Percentiles rank a stretch among this genome's conserved stretches.
phyloP scores from a whole-genome alignment of 2,797 vertebrate species.

The Sphenopsis melanotis region DNA sequence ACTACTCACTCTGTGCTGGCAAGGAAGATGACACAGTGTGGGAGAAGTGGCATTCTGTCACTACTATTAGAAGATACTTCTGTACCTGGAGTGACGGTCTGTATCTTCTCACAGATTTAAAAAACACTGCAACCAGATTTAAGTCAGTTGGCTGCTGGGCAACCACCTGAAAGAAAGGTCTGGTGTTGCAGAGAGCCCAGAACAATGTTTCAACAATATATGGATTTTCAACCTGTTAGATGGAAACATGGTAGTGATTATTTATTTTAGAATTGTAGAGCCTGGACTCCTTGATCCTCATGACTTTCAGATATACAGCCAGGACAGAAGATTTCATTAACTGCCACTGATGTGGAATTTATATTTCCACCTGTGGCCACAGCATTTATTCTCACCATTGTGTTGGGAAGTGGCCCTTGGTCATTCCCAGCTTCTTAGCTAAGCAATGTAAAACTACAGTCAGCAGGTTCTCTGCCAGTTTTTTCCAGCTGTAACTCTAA shows the following conservation, averaged over 20 bases:
- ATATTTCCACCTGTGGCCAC: not conserved
- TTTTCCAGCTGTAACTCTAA: conserved; percentile 2
- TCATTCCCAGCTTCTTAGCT: not conserved
- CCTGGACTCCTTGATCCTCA: not conserved
- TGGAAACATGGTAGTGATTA: not conserved
- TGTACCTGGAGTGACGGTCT: not conserved
- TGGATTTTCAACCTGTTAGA: not conserved
- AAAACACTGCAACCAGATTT: not conserved
- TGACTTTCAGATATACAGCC: not conserved
- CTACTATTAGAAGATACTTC: not conserved
- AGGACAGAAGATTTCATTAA: not conserved
- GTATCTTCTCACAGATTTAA: not conserved
- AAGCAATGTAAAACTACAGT: not conserved
- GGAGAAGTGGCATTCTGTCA: not conserved
- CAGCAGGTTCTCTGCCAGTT: not conserved
- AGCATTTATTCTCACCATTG: not conserved
- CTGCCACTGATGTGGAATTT: not conserved
- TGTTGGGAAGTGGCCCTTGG: not conserved
- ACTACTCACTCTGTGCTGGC: not conserved
- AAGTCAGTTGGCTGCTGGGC: not conserved
- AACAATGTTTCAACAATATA: not conserved
- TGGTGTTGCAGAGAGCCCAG: not conserved
- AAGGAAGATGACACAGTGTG: not conserved
- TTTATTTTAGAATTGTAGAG: not conserved
- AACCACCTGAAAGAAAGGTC: not conserved